A percentile compares a stretch with the other conserved stretches of the same genome.
Conservation (phyloP, 37 sponge, comb jelly and placozoan species). For the Agelas oroides region DNA sequence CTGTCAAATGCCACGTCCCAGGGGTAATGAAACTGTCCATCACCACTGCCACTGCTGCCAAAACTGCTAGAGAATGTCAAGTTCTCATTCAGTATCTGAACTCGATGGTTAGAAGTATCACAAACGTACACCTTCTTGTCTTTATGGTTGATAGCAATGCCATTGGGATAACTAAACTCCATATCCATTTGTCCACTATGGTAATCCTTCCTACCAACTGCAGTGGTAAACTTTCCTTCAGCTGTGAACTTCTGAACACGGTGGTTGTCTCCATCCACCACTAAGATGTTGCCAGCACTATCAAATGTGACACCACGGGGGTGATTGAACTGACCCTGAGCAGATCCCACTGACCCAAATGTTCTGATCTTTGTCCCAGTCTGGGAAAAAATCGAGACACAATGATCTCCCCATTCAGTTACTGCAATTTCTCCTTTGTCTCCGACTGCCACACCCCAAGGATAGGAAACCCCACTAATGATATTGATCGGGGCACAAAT, state of each 20-base stretch:
- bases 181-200: constrained; percentile 19
- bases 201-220: constrained; percentile 32
- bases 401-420: not conserved
- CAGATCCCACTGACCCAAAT: constrained; percentile 45
- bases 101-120: constrained; percentile 57
- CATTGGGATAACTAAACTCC: constrained; percentile 42
- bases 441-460: constrained; percentile 31
- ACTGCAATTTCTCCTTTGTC: constrained; percentile 39
- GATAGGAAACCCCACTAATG: constrained; percentile 9
- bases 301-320: constrained; percentile 39
- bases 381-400: constrained; percentile 13
- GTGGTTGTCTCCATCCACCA: constrained; percentile 38
- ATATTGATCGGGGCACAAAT: constrained; percentile 5
- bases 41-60: constrained; percentile 36
- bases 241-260: constrained; percentile 56
- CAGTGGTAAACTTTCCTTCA: constrained; percentile 49
- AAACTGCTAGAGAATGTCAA: constrained; percentile 51
- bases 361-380: constrained; percentile 2
- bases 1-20: constrained; percentile 44
- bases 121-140: constrained; percentile 54
- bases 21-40: constrained; percentile 64
- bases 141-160: constrained; percentile 34
- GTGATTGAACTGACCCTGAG: constrained; percentile 29
- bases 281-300: constrained; percentile 24
- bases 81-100: constrained; percentile 64